Base-by-base conservation (phyloP, 1,140 invertebrate species). In the Dreissena rostriformis region DNA sequence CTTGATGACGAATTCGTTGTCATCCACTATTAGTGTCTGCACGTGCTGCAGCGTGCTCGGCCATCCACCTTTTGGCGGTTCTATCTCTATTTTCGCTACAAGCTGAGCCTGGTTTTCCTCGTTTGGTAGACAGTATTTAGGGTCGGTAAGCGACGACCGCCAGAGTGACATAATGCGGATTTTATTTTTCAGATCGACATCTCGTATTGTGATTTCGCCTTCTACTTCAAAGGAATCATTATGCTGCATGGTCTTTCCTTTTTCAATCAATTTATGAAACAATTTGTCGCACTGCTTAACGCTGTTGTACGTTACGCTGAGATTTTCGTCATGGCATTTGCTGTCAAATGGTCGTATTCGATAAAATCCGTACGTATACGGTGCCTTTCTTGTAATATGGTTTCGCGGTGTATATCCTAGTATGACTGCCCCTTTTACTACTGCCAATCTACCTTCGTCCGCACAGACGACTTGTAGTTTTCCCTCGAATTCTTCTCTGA, bases 391-490 rank as follows among this genome's bases (percentile, higher is more conserved):
- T 29, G 52, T 28, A 14, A 28, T 70, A n/a, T 70, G 68, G 22
- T 39, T n/a, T n/a, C 66, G n/a, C n/a, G 65, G 77, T 29, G 52
- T 68, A 14, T 51, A 70, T 29, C 77, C 77, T 51, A 70, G 52
- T 15, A 79, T 22, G 15, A 79, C 67, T 5, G 77, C 77, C n/a
- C 77, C 77, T 79, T 61, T 79, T 22, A 79, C 15, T n/a, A 79
- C 77, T 17, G 67, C 77, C n/a, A 70, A 26, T 26, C 65, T 12
- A n/a, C 24, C 75, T 15, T 78, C 75, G n/a, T 61, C 14, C 29
- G 55, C 28, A n/a, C 65, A 28, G 49, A 66, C n/a, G n/a, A 78
- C 49, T 66, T 29, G 15, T 17, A 66, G 15, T 39, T 1, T 39
- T 39, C 39, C 17, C 26, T 72, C 29, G 11, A 67, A 28, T 67